These are phyloP conservation scores for Melangyna quadrimaculata DNA, from an alignment of 2,888 invertebrate genomes.

Conservation along the genomic window DNA sequence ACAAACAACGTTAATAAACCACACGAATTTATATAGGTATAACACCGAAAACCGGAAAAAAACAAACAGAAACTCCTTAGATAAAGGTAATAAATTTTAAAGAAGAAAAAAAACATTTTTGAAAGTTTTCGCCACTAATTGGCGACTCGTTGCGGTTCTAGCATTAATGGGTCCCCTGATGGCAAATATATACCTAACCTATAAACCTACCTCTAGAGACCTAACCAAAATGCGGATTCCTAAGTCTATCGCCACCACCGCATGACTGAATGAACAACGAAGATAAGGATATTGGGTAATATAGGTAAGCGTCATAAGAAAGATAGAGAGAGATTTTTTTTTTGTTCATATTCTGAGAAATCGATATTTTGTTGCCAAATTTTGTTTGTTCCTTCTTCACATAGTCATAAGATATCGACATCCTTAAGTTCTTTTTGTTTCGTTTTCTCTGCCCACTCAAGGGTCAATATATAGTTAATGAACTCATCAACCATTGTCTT, in stretches of 20 bases:
- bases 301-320: not conserved
- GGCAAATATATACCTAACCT: not conserved
- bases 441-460: not conserved
- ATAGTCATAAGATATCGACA: constrained; percentile 30
- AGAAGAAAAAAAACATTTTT: constrained; percentile 57
- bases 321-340: not conserved
- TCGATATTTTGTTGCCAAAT: constrained; percentile 34
- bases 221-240: constrained; percentile 17
- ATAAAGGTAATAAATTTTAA: constrained; percentile 67
- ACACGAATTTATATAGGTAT: not conserved
- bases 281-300: not conserved
- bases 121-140: constrained; percentile 69
- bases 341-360: constrained; percentile 2
- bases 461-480: constrained; percentile 37
- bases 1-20: not conserved
- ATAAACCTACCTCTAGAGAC: constrained; percentile 13
- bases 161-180: constrained; percentile 66
- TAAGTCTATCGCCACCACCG: constrained; percentile 2
- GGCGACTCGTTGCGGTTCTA: constrained; percentile 59
- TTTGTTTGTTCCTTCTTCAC: not conserved
- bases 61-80: not conserved
- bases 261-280: constrained; percentile 20
- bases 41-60: not conserved
- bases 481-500: constrained; percentile 2
- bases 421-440: constrained; percentile 8